phyloP scores from a whole-genome alignment of 2,113 vertebrate genomes.

The Capricornis sumatraensis region DNA sequence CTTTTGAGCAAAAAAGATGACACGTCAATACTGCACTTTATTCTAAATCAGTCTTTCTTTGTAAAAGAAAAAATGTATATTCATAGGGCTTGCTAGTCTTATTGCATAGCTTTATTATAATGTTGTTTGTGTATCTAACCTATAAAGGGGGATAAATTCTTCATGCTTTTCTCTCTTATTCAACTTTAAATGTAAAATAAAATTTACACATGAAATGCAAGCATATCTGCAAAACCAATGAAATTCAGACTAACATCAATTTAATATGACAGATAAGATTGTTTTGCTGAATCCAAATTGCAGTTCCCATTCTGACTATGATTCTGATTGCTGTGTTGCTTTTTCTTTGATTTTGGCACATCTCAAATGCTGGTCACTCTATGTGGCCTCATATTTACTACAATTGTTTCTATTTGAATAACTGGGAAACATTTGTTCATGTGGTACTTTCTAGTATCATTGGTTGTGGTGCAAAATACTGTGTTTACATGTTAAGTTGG shows the following conservation, averaged over 20 bases:
- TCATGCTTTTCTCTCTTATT: background rate
- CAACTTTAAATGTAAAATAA: background rate
- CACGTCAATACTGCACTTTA: background rate
- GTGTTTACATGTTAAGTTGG: background rate
- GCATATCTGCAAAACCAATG: background rate
- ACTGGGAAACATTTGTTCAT: background rate
- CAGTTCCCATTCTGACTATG: background rate
- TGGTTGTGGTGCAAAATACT: background rate
- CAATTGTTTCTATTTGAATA: background rate
- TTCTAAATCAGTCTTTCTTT: background rate
- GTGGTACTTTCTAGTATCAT: background rate
- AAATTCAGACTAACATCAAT: conserved; percentile 4
- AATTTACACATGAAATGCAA: background rate
- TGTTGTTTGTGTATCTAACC: background rate
- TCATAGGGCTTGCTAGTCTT: background rate
- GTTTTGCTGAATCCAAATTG: conserved; percentile 12
- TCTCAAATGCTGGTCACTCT: background rate
- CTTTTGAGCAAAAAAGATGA: background rate
- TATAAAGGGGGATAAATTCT: background rate
- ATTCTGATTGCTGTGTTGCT: background rate
- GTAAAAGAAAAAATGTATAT: background rate
- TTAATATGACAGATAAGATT: conserved; percentile 18
- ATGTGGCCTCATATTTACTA: background rate
- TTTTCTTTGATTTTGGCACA: background rate
- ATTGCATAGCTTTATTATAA: background rate